Evolutionary conservation across 2,888 invertebrate genomes (phyloP).

Genomic region (Sesia apiformis): DNA sequence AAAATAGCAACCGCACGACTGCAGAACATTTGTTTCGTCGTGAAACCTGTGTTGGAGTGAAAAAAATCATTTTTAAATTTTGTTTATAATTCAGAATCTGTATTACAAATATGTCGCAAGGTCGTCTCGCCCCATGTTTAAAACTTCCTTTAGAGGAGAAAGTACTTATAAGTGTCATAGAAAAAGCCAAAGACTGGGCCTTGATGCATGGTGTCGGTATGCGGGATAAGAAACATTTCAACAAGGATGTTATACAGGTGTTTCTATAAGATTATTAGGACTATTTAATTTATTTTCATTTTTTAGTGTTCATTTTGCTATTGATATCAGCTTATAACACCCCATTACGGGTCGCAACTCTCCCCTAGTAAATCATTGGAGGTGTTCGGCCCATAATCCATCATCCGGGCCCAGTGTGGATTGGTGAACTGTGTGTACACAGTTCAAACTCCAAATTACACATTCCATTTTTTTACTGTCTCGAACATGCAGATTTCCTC

Average conservation of each 20-base stretch:
- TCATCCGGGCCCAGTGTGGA: too few species aligned
- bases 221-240: constrained; percentile 80
- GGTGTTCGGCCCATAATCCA: too few species aligned
- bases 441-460: too few species aligned
- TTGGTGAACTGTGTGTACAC: too few species aligned
- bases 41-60: neutral
- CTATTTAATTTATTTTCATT: too few species aligned
- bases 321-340: too few species aligned
- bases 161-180: constrained; percentile 77
- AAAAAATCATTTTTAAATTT: neutral
- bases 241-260: constrained; percentile 78
- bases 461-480: too few species aligned
- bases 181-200: constrained; percentile 88
- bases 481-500: too few species aligned
- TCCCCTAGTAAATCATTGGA: too few species aligned
- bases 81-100: neutral
- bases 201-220: constrained; percentile 89
- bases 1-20: too few species aligned
- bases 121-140: constrained; percentile 74
- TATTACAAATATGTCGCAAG: constrained; percentile 46
- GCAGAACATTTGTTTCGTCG: neutral
- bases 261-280: neutral
- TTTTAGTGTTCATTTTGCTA: too few species aligned
- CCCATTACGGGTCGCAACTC: too few species aligned
- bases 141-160: constrained; percentile 78